Percentiles rank a stretch among this genome's conserved stretches.
phyloP scores from a whole-genome alignment of 2,113 vertebrate genomes.

The Aphyosemion australe region DNA sequence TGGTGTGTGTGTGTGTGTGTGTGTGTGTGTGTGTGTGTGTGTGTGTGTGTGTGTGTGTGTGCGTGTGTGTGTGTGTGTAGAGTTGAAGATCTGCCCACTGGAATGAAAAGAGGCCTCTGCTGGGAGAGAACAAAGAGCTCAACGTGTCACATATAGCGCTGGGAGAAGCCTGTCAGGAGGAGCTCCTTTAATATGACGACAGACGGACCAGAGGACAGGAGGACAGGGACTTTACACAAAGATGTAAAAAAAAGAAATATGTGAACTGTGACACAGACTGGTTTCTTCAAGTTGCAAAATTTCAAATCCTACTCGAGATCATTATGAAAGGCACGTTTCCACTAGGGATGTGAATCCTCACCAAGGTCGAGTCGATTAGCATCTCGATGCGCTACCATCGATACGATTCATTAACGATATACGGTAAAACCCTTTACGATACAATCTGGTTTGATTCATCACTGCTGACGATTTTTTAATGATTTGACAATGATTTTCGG shows the following conservation, averaged over 20 bases:
- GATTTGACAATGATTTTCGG: too few relatives aligned
- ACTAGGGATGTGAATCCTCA: too few relatives aligned
- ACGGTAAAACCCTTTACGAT: too few relatives aligned
- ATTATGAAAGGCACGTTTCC: background rate
- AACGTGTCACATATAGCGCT: slow-evolving; percentile 59
- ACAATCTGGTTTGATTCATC: too few relatives aligned
- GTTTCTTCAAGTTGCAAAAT: slow-evolving; percentile 23
- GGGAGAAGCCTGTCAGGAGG: slow-evolving; percentile 65
- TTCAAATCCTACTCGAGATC: background rate
- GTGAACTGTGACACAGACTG: slow-evolving; percentile 22
- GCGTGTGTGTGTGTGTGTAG: slow-evolving; percentile 20
- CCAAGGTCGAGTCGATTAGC: too few relatives aligned
- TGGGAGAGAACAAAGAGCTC: slow-evolving; percentile 70
- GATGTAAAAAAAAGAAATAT: slow-evolving; percentile 26
- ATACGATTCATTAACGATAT: too few relatives aligned
- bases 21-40: too few relatives aligned
- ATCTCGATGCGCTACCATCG: too few relatives aligned
- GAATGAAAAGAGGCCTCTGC: slow-evolving; percentile 50
- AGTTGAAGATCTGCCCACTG: slow-evolving; percentile 50
- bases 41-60: background rate
- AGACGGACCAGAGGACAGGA: slow-evolving; percentile 36
- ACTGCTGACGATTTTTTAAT: too few relatives aligned
- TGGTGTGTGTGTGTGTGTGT: too few relatives aligned
- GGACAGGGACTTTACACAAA: slow-evolving; percentile 32
- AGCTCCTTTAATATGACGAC: slow-evolving; percentile 54